phyloP scores from a whole-genome alignment of 2,113 vertebrate genomes.

The Nibea albiflora region DNA sequence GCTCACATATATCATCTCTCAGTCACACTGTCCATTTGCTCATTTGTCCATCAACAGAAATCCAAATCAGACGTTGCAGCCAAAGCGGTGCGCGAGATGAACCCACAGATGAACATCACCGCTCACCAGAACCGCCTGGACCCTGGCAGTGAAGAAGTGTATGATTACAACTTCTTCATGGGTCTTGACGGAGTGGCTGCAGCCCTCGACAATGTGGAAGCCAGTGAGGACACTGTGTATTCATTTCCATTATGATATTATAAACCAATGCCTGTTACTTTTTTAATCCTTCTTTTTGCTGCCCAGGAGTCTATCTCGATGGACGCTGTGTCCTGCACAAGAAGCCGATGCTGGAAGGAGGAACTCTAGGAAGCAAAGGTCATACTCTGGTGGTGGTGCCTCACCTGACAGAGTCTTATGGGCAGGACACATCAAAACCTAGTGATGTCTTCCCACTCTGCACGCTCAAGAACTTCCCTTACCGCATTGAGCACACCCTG shows the following conservation, averaged over 20 bases:
- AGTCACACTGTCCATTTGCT: conserved; percentile 1
- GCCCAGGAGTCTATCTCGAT: conserved; percentile 87
- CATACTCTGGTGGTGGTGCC: conserved; percentile 86
- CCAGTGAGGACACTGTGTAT: conserved; percentile 83
- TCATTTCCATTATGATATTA: neutral
- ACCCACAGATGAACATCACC: conserved; percentile 83
- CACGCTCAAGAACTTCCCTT: conserved; percentile 89
- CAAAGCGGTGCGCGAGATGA: conserved; percentile 82
- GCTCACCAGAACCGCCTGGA: conserved; percentile 85
- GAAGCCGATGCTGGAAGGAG: conserved; percentile 89
- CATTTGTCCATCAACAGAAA: conserved; percentile 77
- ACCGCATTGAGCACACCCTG: conserved; percentile 87
- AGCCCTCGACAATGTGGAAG: conserved; percentile 89
- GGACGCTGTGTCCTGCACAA: conserved; percentile 80
- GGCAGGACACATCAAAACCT: accelerated
- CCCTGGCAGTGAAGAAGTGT: conserved; percentile 83
- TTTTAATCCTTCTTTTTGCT: conserved; percentile 12
- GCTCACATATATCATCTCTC: neutral
- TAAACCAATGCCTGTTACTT: neutral
- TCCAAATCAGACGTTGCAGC: conserved; percentile 87
- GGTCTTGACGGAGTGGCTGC: conserved; percentile 84
- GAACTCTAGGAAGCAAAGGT: conserved; percentile 86
- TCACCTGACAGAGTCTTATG: conserved; percentile 81
- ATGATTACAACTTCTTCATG: conserved; percentile 84
- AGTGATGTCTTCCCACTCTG: conserved; percentile 82